phyloP scores from a whole-genome alignment of 1,140 invertebrate species.

The Zaprionus tsacasi region DNA sequence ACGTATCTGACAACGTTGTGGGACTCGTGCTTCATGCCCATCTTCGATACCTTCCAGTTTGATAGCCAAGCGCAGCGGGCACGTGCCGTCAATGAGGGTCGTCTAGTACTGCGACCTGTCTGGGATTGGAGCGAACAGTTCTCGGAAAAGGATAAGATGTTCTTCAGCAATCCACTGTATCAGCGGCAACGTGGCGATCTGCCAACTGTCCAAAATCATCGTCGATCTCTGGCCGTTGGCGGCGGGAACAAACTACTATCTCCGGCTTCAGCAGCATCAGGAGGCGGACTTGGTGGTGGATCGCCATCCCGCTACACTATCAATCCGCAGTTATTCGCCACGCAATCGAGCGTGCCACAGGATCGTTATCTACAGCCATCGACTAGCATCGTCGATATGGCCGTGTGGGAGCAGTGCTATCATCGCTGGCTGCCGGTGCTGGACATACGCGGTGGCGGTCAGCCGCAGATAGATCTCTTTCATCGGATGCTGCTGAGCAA shows the following conservation, averaged over 20 bases:
- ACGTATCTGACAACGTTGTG: conserved; percentile 95
- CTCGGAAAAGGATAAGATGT: conserved; percentile 89
- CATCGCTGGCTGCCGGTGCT: conserved; percentile 93
- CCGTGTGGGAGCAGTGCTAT: conserved; percentile 96
- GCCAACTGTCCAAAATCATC: conserved; percentile 49
- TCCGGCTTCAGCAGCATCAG: neutral
- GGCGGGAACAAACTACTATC: neutral
- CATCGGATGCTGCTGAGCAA: conserved; percentile 86
- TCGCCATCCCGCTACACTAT: conserved; percentile 65
- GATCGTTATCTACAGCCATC: conserved; percentile 85
- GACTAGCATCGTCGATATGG: conserved; percentile 86
- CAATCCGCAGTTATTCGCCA: conserved; percentile 78
- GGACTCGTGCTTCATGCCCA: conserved; percentile 93
- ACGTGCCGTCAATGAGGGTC: conserved; percentile 73
- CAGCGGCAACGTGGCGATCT: conserved; percentile 77
- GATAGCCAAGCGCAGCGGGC: conserved; percentile 90
- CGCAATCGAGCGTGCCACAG: conserved; percentile 73
- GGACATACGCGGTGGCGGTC: conserved; percentile 91
- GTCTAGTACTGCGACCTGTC: conserved; percentile 88
- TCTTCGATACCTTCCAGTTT: conserved; percentile 97
- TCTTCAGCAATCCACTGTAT: conserved; percentile 92
- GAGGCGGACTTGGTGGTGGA: neutral
- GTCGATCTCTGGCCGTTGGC: conserved; percentile 59
- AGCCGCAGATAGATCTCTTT: conserved; percentile 88
- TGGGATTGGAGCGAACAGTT: conserved; percentile 95